Percentiles rank a stretch among this genome's conserved stretches.
These are phyloP conservation scores for Mythimna albipuncta DNA, from an alignment of 2,888 invertebrate species.

Conservation along the genomic window DNA sequence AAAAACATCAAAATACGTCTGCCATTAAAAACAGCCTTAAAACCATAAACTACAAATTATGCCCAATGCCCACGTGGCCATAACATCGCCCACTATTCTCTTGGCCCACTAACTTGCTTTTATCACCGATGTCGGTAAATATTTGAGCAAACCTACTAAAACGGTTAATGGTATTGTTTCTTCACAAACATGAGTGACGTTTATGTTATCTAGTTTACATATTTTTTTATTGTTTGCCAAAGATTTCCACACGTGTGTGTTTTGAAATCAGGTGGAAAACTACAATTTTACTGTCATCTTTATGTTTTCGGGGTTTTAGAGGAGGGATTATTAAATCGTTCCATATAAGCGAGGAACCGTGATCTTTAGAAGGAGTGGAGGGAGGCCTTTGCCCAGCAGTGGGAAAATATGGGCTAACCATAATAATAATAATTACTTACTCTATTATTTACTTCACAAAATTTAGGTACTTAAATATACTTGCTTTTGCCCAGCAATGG, in stretches of 20 bases:
- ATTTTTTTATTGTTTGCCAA: constrained; percentile 12
- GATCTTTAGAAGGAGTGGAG: no score
- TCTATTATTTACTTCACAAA: no score
- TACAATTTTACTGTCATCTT: neutral
- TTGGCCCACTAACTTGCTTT: constrained; percentile 18
- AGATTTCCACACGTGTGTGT: constrained; percentile 23
- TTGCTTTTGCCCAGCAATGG: no score
- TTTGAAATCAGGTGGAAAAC: neutral
- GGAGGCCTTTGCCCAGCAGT: no score
- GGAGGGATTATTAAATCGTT: no score
- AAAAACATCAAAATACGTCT: neutral
- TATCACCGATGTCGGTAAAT: constrained; percentile 33
- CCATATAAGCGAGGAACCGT: no score
- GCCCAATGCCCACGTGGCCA: constrained; percentile 26
- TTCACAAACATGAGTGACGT: constrained; percentile 28
- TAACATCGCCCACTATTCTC: constrained; percentile 43
- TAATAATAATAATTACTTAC: no score
- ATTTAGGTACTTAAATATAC: no score
- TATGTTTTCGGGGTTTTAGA: no score
- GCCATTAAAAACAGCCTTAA: neutral
- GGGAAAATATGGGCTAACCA: no score
- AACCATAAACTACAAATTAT: constrained; percentile 31
- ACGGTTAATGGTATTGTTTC: constrained; percentile 28
- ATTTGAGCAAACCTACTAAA: constrained; percentile 31
- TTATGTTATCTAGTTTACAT: constrained; percentile 22